A percentile compares a stretch with the other conserved stretches of the same genome.
phyloP scores from a whole-genome alignment of 2,888 invertebrate species.

The Himalopsyche japonica region DNA sequence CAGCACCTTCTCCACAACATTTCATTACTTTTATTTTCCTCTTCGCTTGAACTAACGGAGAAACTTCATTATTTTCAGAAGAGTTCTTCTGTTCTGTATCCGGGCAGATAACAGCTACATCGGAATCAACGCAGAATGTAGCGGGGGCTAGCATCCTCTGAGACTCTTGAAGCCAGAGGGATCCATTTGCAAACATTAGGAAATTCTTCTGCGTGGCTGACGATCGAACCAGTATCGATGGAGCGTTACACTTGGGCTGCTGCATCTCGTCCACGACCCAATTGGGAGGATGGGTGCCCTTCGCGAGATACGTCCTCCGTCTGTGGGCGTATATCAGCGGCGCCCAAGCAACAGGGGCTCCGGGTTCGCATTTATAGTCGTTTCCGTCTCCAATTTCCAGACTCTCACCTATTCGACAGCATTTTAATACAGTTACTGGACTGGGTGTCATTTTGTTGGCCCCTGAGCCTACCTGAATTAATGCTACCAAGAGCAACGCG shows the following conservation, averaged over 20 bases:
- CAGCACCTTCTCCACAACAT: constrained; percentile 71
- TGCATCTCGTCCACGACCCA: constrained; percentile 52
- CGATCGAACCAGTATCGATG: constrained; percentile 51
- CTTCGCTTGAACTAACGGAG: constrained; percentile 47
- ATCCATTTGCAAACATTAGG: constrained; percentile 69
- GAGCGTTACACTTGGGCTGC: constrained; percentile 50
- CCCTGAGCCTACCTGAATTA: constrained; percentile 16
- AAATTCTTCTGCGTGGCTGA: constrained; percentile 52
- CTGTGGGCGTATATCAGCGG: constrained; percentile 64
- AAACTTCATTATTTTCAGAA: constrained; percentile 46
- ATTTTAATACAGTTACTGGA: constrained; percentile 55
- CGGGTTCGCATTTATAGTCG: constrained; percentile 45
- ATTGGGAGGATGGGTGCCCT: constrained; percentile 53
- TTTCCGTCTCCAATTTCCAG: constrained; percentile 51
- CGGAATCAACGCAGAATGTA: constrained; percentile 72
- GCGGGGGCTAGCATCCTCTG: constrained; percentile 55
- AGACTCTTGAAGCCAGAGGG: constrained; percentile 61
- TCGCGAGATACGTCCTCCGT: constrained; percentile 49
- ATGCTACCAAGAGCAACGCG: neutral
- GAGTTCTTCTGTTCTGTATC: constrained; percentile 46
- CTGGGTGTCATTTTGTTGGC: constrained; percentile 42
- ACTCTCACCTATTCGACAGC: constrained; percentile 59
- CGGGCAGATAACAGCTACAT: constrained; percentile 67
- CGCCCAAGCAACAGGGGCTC: constrained; percentile 53
- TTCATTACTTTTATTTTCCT: constrained; percentile 57